Evolutionary conservation across 2,888 invertebrate species (phyloP).

Genomic region (Eilema griseolum): DNA sequence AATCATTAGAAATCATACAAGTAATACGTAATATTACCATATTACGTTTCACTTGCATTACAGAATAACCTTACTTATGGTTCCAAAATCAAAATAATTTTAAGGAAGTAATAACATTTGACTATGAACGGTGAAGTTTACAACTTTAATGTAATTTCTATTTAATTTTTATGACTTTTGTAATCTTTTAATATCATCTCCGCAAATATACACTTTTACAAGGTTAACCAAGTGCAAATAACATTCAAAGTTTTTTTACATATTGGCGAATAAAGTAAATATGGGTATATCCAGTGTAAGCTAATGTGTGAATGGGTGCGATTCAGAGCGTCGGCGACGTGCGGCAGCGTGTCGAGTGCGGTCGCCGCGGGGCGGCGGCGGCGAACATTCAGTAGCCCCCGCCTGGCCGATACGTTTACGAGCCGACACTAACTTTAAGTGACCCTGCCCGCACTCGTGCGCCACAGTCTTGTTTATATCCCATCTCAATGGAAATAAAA

Average conservation of each 20-base stretch:
- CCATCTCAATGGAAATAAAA: slow-evolving; percentile 80
- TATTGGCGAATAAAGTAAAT: slow-evolving; percentile 20
- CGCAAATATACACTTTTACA: neutral
- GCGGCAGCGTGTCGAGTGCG: slow-evolving; percentile 85
- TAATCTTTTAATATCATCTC: neutral
- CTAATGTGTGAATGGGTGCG: slow-evolving; percentile 82
- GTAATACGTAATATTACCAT: neutral
- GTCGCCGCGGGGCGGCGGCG: slow-evolving; percentile 84
- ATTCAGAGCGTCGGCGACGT: slow-evolving; percentile 84
- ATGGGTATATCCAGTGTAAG: slow-evolving; percentile 63
- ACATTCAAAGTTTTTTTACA: neutral
- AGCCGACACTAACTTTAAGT: slow-evolving; percentile 84
- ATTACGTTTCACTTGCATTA: neutral
- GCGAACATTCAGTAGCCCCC: slow-evolving; percentile 69
- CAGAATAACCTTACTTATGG: neutral
- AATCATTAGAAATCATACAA: neutral
- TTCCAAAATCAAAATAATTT: neutral
- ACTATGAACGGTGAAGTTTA: neutral
- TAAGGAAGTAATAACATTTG: neutral
- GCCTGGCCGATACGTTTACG: slow-evolving; percentile 83
- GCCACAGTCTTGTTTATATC: slow-evolving; percentile 79
- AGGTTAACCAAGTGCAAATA: neutral
- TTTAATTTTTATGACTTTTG: neutral
- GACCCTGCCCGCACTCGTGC: slow-evolving; percentile 80
- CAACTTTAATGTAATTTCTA: neutral